Base-by-base conservation (phyloP, 2,113 vertebrate species). In the Tachycineta bicolor region DNA sequence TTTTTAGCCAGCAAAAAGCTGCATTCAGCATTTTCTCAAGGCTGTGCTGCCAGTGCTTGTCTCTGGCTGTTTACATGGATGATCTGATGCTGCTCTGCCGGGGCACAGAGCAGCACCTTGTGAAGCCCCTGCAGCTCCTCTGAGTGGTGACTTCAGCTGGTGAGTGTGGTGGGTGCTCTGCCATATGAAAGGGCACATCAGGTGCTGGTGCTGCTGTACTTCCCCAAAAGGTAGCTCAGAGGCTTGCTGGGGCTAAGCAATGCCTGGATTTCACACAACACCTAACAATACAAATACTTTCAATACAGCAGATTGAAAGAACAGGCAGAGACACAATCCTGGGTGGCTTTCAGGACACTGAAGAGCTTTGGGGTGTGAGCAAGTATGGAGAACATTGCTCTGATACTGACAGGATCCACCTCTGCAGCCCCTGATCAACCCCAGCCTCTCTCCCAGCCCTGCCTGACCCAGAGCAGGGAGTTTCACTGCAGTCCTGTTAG, bases 1-100 rank as follows among this genome's bases (percentile, higher is more conserved):
- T 73, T 82, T 94, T 85, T 69, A 96, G 91, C 69, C 83, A 94
- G 70, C 50, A 80, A 94, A 96, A 81, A 70, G 50, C 92, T 52
- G 59, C 68, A n/a, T 58, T 91, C 85, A 96, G 94, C 95, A 47
- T 73, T 94, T 95, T 83, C 67, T 88, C 55, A 46, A 50, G 91
- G 16, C 75, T 39, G 4, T 24, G 67, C 87, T 94, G 94, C 74
- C 80, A 41, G 29, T 43, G 52, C 28, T 89, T 47, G 68, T 79
- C 73, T 34, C 25, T 33, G 34, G 23, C 85, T 95, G 64, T 69
- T 87, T 13, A 64, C 2, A 5, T 6, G 14, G 46, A 14, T 3
- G 5, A 41, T 41, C 44, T 41, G 85, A 49, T 78, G 92, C 64
- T 2, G 3, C n/a, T 78, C 85, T 83, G 47, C 52, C 55, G 62